Base-by-base conservation (phyloP, 1,140 invertebrate species). In the Lamellibrachia luymesi region DNA sequence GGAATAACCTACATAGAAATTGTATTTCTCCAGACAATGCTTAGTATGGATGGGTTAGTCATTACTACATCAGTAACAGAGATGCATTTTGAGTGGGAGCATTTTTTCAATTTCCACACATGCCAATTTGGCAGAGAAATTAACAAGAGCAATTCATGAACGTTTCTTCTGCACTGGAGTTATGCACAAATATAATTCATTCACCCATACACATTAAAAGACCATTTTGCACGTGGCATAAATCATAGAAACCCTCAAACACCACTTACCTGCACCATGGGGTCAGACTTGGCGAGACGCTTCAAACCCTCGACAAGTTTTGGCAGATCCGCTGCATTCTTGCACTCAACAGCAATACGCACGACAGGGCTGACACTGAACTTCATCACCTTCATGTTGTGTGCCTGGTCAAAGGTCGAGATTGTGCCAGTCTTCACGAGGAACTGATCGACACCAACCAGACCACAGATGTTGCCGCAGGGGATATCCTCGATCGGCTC, bases 401-500 rank as follows among this genome's bases (percentile, higher is more conserved):
- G 99, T 27, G 99, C 99, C 96, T 99, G 98, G 97, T 99, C 99
- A 97, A 97, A 99, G 2, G 99, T 99, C 93, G 99, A 98, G 96
- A 99, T 99, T 94, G 99, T 99, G 96, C 99, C 99, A 95, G 99
- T 99, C 97, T 99, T 99, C 7, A 99, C 98, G 95, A 99, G 97
- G 97, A 99, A 99, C 96, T 99, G 99, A 97, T 99, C 99, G 93
- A 99, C 99, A 96, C 99, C 99, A 94, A 99, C 99, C 94, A 99
- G 97, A 97, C 99, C 99, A 96, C 99, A 99, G 97, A 99, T 99
- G 97, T 99, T 99, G 96, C 99, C 99, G 95, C 98, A 99, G 93
- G 99, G 99, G 94, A 99, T 99, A 97, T 99, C 99, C 97, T 99
- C 99, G 96, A 99, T 99, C 94, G 99, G 98, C 97, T 99, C 99